Evolutionary conservation across 1,140 invertebrate species (phyloP).

Genomic region (Arctopsyche grandis): DNA sequence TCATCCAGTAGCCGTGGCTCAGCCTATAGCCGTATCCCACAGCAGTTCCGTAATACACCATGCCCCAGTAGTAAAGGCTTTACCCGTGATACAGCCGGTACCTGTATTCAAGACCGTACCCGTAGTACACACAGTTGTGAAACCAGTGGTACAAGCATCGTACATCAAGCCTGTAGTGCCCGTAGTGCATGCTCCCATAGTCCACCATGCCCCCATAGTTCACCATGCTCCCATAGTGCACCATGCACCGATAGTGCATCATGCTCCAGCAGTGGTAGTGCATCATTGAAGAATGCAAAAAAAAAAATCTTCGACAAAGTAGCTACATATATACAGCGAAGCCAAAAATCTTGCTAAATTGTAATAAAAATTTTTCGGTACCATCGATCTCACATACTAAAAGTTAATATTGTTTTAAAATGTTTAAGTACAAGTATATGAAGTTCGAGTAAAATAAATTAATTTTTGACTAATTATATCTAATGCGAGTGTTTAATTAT

Average conservation of each 20-base stretch:
- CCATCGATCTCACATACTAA: background rate
- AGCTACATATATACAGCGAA: background rate
- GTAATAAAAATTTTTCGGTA: background rate
- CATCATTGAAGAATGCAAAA: slow-evolving; percentile 56
- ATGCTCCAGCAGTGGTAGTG: slow-evolving; percentile 55
- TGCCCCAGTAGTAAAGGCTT: slow-evolving; percentile 30
- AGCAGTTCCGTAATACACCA: slow-evolving; percentile 46
- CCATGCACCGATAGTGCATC: background rate
- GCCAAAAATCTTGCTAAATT: slow-evolving; percentile 20
- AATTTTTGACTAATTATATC: background rate
- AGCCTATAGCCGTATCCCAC: slow-evolving; percentile 56
- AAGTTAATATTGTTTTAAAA: slow-evolving; percentile 3
- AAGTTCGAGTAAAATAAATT: slow-evolving; percentile 17
- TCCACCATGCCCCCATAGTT: slow-evolving; percentile 36
- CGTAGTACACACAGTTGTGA: slow-evolving; percentile 55
- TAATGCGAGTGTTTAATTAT: no score
- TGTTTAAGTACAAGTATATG: background rate
- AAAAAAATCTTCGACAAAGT: no score
- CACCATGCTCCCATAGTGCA: slow-evolving; percentile 49
- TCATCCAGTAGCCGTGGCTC: slow-evolving; percentile 55
- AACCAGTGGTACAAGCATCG: slow-evolving; percentile 53
- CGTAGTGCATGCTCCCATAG: slow-evolving; percentile 15
- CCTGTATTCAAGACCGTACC: slow-evolving; percentile 56
- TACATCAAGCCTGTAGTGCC: slow-evolving; percentile 48
- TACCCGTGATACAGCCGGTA: slow-evolving; percentile 53